Percentiles rank a stretch among this genome's conserved stretches.
Conservation (phyloP, 2,888 invertebrate genomes). For the Microctonus brassicae region DNA sequence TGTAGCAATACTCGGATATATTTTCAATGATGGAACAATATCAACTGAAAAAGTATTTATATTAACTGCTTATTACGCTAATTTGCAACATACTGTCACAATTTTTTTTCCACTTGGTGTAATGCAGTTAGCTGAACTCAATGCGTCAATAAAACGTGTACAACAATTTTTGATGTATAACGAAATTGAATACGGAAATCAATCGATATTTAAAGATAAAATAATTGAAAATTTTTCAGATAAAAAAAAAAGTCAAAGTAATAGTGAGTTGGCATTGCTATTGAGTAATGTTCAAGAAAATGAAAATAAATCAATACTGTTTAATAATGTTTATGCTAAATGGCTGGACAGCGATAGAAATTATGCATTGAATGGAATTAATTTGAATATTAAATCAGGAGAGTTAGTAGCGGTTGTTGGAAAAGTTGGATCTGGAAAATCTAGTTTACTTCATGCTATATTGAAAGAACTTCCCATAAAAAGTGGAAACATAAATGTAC, state of each 20-base stretch:
- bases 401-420: conserved; percentile 77
- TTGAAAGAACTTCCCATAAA: conserved; percentile 81
- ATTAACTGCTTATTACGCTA: conserved; percentile 90
- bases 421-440: conserved; percentile 80
- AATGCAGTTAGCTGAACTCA: conserved; percentile 83
- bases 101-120: conserved; percentile 90
- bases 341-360: conserved; percentile 59
- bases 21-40: conserved; percentile 76
- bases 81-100: conserved; percentile 87
- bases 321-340: conserved; percentile 57
- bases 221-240: conserved; percentile 19
- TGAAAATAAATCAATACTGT: conserved; percentile 49
- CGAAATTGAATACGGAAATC: conserved; percentile 61
- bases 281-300: conserved; percentile 41
- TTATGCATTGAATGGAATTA: conserved; percentile 71
- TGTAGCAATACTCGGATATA: conserved; percentile 80
- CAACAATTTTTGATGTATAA: conserved; percentile 63
- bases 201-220: conserved; percentile 14
- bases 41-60: conserved; percentile 90
- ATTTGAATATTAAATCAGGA: conserved; percentile 71
- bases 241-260: conserved; percentile 50
- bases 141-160: conserved; percentile 73
- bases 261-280: no score
- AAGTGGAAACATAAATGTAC: conserved; percentile 75
- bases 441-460: conserved; percentile 77